Evolutionary conservation across 2,888 invertebrate species (phyloP), one percentile per base, ranked within the genome.

Genomic region (Megastigmus dorsalis): DNA sequence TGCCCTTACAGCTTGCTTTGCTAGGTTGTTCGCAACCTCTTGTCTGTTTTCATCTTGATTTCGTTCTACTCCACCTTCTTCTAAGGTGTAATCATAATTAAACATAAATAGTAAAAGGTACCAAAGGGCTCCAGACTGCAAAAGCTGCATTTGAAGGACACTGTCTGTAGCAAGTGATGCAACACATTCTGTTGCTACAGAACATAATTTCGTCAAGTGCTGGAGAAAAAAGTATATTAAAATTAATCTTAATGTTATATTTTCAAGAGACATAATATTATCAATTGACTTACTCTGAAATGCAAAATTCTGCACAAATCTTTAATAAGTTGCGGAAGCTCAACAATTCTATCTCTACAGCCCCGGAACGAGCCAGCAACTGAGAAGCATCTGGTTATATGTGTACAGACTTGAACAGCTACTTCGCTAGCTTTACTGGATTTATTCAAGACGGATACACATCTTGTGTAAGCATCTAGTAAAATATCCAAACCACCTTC

Each of bases 11-110:
- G 96, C 94, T 84, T 95, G 91, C 86, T 95, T 95, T 0, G 99
- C 98, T 80, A 99, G 90, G 80, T 94, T 93, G 86, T 99, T 99
- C n/a, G 95, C 93, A 23, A 95, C 92, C 88, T 98, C 97, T 92
- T 98, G 93, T 83, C 95, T 95, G 88, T 97, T 98, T 3, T 94
- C 92, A 62, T 95, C 93, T 82, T 94, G 94, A 80, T 92, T 93
- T 26, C 93, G 92, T 80, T 96, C 94, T 0, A 98, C 95, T 0
- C 98, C 99, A 62, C 98, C 96, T 89, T 99, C 99, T 72, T 98
- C 95, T 80, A 99, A 90, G 3, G 99, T 99, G 89, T 95, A 99
- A 89, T 99, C 99, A 88, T 98, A 99, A 76, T 94, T 94, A 88
- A 99, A 96, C 87, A 96, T 93, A 81, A 95, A 95, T 0, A 95